Conservation (phyloP, 2,113 vertebrate genomes). For the Varanus komodoensis region DNA sequence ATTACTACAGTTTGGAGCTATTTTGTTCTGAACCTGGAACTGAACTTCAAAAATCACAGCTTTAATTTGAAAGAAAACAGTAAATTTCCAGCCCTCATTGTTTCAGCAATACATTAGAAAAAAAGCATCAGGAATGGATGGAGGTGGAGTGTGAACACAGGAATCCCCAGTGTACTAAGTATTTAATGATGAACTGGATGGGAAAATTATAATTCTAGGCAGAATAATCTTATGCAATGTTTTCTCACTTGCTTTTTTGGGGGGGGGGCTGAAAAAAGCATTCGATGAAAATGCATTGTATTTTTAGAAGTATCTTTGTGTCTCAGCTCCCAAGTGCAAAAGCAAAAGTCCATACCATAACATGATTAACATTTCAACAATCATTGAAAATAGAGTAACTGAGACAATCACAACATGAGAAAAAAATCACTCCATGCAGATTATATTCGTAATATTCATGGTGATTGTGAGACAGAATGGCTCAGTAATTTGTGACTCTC, state of each 20-base stretch:
- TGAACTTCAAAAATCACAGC: neutral
- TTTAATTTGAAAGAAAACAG: neutral
- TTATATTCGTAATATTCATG: neutral
- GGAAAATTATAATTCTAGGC: neutral
- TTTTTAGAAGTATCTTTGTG: neutral
- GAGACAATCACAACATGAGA: neutral
- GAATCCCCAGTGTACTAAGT: neutral
- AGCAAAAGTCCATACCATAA: neutral
- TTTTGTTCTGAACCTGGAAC: neutral
- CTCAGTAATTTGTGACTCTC: neutral
- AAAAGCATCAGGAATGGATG: neutral
- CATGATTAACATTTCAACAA: neutral
- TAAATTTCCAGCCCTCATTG: neutral
- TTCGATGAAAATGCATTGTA: neutral
- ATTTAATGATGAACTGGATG: neutral
- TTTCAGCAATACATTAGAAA: neutral
- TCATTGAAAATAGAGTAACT: neutral
- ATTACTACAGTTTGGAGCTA: neutral
- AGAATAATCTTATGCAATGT: neutral
- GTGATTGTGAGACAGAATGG: neutral
- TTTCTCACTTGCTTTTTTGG: neutral
- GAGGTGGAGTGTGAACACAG: neutral
- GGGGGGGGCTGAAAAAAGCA: neutral
- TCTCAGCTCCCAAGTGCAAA: neutral
- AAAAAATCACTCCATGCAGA: neutral